A percentile compares a stretch with the other conserved stretches of the same genome.
Evolutionary conservation across 2,888 invertebrate species (phyloP).

Genomic region (Mesorhabditis sp.): DNA sequence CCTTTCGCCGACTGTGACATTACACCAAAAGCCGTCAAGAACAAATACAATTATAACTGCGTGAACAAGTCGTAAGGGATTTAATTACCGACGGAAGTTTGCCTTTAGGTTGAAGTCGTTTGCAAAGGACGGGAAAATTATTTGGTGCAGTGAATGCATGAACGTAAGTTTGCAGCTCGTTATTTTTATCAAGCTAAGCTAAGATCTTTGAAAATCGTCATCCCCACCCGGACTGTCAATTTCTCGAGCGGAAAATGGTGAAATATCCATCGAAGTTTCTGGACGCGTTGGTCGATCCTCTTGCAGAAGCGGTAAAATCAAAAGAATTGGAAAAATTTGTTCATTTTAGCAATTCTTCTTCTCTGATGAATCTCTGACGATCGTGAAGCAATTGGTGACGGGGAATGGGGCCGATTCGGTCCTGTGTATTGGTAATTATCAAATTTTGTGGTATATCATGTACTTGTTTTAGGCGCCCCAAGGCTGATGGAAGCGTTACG

Average conservation of each 20-base stretch:
- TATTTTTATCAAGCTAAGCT: background rate
- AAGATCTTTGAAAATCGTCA: background rate
- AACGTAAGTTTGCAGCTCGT: slow-evolving; percentile 8
- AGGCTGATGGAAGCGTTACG: slow-evolving; percentile 28
- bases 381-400: slow-evolving; percentile 29
- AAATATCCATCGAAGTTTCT: slow-evolving; percentile 18
- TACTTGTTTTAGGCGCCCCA: background rate
- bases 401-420: slow-evolving; percentile 37
- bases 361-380: slow-evolving; percentile 39
- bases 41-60: background rate
- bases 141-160: slow-evolving; percentile 36
- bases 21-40: background rate
- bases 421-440: slow-evolving; percentile 22
- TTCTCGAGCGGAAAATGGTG: background rate
- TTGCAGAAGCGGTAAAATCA: slow-evolving; percentile 42
- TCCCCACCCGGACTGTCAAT: background rate
- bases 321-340: slow-evolving; percentile 3
- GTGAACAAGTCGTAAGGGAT: background rate
- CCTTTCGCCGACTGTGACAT: background rate
- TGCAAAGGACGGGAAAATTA: slow-evolving; percentile 20
- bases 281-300: slow-evolving; percentile 32
- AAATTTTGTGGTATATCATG: no score
- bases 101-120: slow-evolving; percentile 27
- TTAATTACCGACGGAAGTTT: background rate
- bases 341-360: slow-evolving; percentile 50